A percentile compares a stretch with the other conserved stretches of the same genome.
Evolutionary conservation across 53 echinoderm and acorn worm species (phyloP).

Genomic region (Temnopleurus reevesii): DNA sequence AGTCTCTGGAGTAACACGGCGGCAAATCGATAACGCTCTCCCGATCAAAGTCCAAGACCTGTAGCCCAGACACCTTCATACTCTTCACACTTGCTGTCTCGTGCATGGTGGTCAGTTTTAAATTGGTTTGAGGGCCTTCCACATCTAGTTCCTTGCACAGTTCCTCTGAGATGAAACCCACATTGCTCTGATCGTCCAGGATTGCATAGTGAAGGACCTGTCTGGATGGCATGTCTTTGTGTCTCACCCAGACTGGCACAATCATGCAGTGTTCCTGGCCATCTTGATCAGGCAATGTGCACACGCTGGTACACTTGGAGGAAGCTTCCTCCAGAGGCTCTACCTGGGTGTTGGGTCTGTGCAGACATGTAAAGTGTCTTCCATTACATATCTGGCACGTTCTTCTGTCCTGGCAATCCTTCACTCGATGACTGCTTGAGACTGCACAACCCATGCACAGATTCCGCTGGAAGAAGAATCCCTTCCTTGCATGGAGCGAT

Average conservation of each 20-base stretch:
- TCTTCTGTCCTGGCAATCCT: not conserved
- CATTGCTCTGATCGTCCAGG: conserved; percentile 49
- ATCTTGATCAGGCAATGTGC: conserved; percentile 17
- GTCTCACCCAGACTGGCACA: conserved; percentile 55
- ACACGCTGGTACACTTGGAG: not conserved
- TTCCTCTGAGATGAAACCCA: not conserved
- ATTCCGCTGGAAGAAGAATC: conserved; percentile 39
- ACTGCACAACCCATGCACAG: conserved; percentile 54
- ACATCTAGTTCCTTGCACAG: not conserved
- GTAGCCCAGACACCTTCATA: conserved; percentile 39
- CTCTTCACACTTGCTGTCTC: not conserved
- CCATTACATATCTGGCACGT: conserved; percentile 45
- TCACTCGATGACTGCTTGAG: not conserved
- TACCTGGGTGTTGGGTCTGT: not conserved
- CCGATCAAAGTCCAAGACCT: conserved; percentile 16
- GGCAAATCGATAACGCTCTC: conserved; percentile 37
- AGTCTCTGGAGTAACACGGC: conserved; percentile 43
- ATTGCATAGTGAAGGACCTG: conserved; percentile 25
- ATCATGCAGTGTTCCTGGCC: conserved; percentile 62
- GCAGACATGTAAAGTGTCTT: conserved; percentile 47
- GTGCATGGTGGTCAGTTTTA: not conserved
- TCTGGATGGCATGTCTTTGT: not conserved
- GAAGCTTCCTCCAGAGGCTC: not conserved
- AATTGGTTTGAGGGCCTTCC: conserved; percentile 13
- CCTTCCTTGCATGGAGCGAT: not conserved